These are phyloP conservation scores for Anomalospiza imberbis DNA, from an alignment of 2,797 vertebrate genomes.

Conservation along the genomic window DNA sequence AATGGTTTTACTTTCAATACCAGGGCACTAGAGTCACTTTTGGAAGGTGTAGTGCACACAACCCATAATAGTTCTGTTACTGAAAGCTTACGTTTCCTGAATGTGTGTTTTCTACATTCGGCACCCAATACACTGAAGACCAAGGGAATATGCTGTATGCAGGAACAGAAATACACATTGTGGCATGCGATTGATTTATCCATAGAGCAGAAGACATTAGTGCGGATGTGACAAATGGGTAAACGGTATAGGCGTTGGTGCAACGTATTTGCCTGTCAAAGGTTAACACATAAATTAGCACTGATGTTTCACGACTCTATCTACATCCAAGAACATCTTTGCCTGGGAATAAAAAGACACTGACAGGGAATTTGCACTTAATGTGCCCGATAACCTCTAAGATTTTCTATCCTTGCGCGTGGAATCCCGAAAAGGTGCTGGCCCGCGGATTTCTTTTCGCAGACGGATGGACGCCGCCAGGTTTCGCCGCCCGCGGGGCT, in stretches of 20 bases:
- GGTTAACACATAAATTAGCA: background rate
- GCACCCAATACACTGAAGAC: background rate
- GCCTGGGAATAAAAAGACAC: no score
- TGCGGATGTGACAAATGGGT: background rate
- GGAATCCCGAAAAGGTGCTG: accelerated
- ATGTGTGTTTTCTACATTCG: background rate
- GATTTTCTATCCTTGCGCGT: accelerated
- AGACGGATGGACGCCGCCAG: accelerated
- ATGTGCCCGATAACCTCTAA: accelerated
- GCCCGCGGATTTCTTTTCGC: accelerated
- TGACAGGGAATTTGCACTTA: accelerated
- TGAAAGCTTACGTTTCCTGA: background rate
- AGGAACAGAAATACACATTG: background rate
- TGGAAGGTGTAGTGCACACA: background rate
- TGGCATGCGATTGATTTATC: background rate
- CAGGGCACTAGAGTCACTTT: background rate
- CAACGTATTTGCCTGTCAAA: background rate
- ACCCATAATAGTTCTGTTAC: accelerated
- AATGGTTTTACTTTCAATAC: background rate
- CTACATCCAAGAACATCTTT: background rate
- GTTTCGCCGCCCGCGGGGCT: background rate
- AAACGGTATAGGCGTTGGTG: accelerated
- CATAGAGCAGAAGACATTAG: background rate
- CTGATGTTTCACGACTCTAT: accelerated
- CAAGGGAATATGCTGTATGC: background rate